Evolutionary conservation across 2,888 invertebrate species (phyloP).

Genomic region (Dinocampus coccinellae): DNA sequence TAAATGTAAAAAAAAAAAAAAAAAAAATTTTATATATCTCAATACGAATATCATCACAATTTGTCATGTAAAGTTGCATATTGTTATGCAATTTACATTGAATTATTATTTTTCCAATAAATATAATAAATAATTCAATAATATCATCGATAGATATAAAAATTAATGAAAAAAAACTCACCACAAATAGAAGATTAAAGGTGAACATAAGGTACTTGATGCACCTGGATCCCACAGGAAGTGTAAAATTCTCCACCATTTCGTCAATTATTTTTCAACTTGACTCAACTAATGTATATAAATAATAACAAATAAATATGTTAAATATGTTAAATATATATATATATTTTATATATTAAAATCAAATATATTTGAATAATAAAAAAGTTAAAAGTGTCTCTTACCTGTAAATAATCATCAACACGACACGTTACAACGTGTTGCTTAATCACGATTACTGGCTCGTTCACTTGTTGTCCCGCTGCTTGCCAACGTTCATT

Average conservation of each 20-base stretch:
- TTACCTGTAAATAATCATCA: neutral
- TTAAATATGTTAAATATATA: too few species aligned
- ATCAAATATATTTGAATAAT: too few species aligned
- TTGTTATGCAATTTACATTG: neutral
- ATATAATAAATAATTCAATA: too few species aligned
- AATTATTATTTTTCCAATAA: too few species aligned
- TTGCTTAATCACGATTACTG: neutral
- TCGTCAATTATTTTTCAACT: constrained; percentile 27
- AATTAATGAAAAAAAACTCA: constrained; percentile 69
- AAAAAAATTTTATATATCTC: too few species aligned
- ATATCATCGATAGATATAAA: too few species aligned
- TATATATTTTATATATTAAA: too few species aligned
- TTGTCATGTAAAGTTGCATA: neutral
- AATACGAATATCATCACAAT: too few species aligned
- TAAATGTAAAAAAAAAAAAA: too few species aligned
- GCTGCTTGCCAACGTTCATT: constrained; percentile 12
- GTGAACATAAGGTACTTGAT: constrained; percentile 80
- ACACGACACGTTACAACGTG: neutral
- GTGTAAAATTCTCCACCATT: constrained; percentile 53
- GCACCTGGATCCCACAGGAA: constrained; percentile 72
- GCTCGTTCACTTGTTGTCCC: neutral
- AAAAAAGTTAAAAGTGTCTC: neutral
- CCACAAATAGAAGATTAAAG: constrained; percentile 83
- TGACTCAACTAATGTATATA: too few species aligned
- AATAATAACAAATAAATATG: too few species aligned